Percentiles rank a stretch among this genome's conserved stretches.
phyloP scores from a whole-genome alignment of 2,113 vertebrate species.

The Bungarus multicinctus region DNA sequence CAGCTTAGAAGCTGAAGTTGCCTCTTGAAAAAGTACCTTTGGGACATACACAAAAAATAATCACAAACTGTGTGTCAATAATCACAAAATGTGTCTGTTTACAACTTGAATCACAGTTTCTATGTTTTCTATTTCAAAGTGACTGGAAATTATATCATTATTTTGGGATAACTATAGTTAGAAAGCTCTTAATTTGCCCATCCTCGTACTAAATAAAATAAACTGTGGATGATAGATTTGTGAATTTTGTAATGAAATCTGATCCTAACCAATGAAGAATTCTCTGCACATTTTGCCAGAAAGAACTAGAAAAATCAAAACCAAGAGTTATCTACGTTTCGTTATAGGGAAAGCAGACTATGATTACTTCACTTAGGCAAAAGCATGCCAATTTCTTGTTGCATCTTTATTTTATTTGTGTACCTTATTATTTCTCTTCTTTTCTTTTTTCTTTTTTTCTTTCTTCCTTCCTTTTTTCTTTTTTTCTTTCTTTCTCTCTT shows the following conservation, averaged over 20 bases:
- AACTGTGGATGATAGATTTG: not conserved
- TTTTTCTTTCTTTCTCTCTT: too few relatives aligned
- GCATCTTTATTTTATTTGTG: not conserved
- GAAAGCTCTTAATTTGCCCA: not conserved
- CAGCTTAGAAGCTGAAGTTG: too few relatives aligned
- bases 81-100: not conserved
- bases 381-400: not conserved
- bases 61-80: not conserved
- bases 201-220: not conserved
- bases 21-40: too few relatives aligned
- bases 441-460: not conserved
- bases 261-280: not conserved
- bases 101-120: not conserved
- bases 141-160: not conserved
- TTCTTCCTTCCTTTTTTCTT: too few relatives aligned
- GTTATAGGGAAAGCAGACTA: not conserved
- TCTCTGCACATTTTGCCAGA: not conserved
- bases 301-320: not conserved
- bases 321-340: not conserved
- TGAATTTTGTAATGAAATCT: not conserved
- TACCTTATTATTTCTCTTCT: not conserved
- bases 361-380: not conserved
- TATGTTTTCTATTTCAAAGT: not conserved
- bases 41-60: too few relatives aligned
- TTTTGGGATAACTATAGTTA: not conserved